These are phyloP conservation scores for Micromesistius poutassou DNA, from an alignment of 2,797 vertebrate species.

Conservation along the genomic window DNA sequence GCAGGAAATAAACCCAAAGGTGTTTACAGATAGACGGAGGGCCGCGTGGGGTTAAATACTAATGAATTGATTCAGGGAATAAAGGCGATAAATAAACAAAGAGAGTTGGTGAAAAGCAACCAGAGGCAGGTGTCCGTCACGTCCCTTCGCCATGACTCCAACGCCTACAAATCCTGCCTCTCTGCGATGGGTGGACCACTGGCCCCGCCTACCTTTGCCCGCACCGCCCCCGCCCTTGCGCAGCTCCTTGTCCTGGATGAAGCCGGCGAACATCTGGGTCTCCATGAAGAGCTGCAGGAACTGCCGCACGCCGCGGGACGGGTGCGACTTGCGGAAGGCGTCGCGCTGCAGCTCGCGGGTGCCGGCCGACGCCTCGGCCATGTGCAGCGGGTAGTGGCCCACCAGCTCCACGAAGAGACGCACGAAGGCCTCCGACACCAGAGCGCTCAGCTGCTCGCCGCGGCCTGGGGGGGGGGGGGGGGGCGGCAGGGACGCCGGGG, in stretches of 20 bases:
- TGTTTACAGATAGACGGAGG: too few relatives aligned
- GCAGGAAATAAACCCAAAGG: too few relatives aligned
- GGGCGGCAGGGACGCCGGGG: too few relatives aligned
- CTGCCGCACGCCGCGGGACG: slow-evolving; percentile 83
- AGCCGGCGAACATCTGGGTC: slow-evolving; percentile 97
- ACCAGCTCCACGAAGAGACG: slow-evolving; percentile 93
- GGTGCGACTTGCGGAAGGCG: slow-evolving; percentile 86
- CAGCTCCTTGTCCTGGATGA: slow-evolving; percentile 94
- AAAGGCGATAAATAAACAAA: background rate
- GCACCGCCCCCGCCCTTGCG: slow-evolving; percentile 73
- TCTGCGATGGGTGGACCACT: background rate
- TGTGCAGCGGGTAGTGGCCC: slow-evolving; percentile 92
- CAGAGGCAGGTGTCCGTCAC: background rate
- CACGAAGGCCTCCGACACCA: slow-evolving; percentile 92
- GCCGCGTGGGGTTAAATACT: too few relatives aligned
- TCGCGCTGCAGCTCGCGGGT: slow-evolving; percentile 85
- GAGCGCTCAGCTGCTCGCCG: slow-evolving; percentile 73
- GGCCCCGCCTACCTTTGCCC: slow-evolving; percentile 73
- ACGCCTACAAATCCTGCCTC: background rate
- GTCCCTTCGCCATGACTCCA: background rate
- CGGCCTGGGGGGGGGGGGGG: slow-evolving; percentile 36
- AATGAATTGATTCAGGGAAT: too few relatives aligned
- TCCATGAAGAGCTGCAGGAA: slow-evolving; percentile 98
- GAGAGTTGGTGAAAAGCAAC: background rate
- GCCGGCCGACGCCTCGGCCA: slow-evolving; percentile 77